Evolutionary conservation across 2,113 vertebrate genomes (phyloP).

Genomic region (Entelurus aequoreus): DNA sequence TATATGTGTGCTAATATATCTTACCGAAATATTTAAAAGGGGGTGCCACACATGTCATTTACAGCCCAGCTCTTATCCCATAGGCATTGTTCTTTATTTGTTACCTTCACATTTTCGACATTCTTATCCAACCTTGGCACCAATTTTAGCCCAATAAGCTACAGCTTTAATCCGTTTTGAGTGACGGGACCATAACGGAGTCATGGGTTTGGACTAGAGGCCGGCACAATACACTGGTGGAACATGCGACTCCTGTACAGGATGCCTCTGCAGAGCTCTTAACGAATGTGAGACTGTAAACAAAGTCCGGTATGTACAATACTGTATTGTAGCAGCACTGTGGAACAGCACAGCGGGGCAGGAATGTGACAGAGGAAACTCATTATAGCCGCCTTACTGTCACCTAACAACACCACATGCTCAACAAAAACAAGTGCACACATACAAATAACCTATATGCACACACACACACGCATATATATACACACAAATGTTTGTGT

Average conservation of each 20-base stretch:
- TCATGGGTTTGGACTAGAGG: not conserved
- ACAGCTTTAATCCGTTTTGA: not conserved
- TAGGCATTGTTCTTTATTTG: not conserved
- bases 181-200: not conserved
- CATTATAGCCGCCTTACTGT: not conserved
- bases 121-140: not conserved
- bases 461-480: too few relatives aligned
- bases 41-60: not conserved
- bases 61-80: conserved; percentile 2
- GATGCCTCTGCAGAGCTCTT: not conserved
- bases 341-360: not conserved
- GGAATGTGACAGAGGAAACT: conserved; percentile 1
- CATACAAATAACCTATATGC: too few relatives aligned
- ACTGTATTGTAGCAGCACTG: not conserved
- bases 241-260: not conserved
- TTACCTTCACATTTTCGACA: not conserved
- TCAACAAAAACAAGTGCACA: not conserved
- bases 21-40: not conserved
- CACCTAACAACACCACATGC: not conserved
- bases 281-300: not conserved
- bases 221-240: not conserved
- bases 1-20: too few relatives aligned
- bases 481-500: too few relatives aligned
- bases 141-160: not conserved
- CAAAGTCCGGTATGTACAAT: not conserved